These are phyloP conservation scores for Thalassarche chlororhynchos DNA, from an alignment of 2,113 vertebrate genomes.

Conservation along the genomic window DNA sequence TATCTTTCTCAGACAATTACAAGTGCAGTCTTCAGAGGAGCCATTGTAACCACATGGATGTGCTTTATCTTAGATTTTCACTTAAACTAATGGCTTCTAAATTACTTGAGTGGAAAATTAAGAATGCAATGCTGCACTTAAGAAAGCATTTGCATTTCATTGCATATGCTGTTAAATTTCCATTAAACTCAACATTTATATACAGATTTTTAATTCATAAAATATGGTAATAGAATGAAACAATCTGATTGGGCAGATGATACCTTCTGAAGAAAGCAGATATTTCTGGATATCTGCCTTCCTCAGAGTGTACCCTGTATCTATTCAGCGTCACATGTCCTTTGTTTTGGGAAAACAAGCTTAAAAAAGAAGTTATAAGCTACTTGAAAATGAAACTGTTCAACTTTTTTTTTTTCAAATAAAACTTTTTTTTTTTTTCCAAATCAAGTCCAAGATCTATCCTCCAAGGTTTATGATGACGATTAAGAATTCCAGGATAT, in stretches of 20 bases:
- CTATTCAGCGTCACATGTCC: neutral
- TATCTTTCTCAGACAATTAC: slow-evolving; percentile 62
- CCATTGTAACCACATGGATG: slow-evolving; percentile 27
- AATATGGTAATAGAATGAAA: neutral
- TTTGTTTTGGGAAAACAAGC: neutral
- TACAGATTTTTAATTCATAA: slow-evolving; percentile 35
- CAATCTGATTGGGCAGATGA: neutral
- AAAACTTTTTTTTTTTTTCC: no score
- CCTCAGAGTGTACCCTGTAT: neutral
- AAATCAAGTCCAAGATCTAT: neutral
- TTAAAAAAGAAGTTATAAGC: neutral
- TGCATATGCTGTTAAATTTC: slow-evolving; percentile 42
- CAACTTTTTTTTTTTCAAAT: neutral
- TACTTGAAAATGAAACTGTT: neutral
- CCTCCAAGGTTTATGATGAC: neutral
- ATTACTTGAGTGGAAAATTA: slow-evolving; percentile 70
- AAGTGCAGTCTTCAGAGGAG: slow-evolving; percentile 61
- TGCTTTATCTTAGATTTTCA: slow-evolving; percentile 57
- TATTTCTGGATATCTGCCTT: neutral
- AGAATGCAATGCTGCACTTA: slow-evolving; percentile 56
- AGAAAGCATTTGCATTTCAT: slow-evolving; percentile 59
- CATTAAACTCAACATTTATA: slow-evolving; percentile 45
- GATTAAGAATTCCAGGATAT: neutral
- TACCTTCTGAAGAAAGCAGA: neutral
- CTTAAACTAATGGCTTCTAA: slow-evolving; percentile 70